Percentiles rank a stretch among this genome's conserved stretches.
Evolutionary conservation across 2,113 vertebrate genomes (phyloP).

Genomic region (Trogon melanurus): DNA sequence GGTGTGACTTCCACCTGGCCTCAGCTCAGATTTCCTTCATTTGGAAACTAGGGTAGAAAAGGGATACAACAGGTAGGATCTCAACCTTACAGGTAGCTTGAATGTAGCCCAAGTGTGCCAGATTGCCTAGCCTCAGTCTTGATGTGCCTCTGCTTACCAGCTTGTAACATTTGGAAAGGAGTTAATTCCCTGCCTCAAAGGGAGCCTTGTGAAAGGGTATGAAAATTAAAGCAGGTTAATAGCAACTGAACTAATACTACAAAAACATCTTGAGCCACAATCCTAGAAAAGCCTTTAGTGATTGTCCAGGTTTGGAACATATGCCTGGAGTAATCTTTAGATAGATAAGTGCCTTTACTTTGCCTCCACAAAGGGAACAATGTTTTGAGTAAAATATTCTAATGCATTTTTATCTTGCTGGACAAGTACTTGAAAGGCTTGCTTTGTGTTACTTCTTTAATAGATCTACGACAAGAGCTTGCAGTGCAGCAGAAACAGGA

Average conservation of each 20-base stretch:
- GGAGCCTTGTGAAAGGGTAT: not conserved
- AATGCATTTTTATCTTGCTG: not conserved
- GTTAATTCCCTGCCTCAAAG: not conserved
- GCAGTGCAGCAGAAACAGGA: constrained; percentile 96
- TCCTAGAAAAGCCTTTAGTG: not conserved
- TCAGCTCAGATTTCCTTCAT: not conserved
- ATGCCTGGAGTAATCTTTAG: not conserved
- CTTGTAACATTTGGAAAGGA: not conserved
- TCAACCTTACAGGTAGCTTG: not conserved
- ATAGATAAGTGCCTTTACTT: not conserved
- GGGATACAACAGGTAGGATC: not conserved
- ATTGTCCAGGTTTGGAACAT: not conserved
- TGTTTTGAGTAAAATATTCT: not conserved
- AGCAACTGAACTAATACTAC: not conserved
- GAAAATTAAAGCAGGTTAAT: not conserved
- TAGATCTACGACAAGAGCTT: constrained; percentile 94
- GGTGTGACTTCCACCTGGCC: not conserved
- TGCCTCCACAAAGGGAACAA: not conserved
- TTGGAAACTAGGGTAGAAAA: not conserved
- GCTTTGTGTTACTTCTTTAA: not conserved
- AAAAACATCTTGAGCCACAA: not conserved
- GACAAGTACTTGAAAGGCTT: not conserved
- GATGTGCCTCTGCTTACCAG: not conserved
- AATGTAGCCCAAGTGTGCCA: not conserved
- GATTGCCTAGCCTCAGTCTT: not conserved